Conservation (phyloP, 2,888 invertebrate species). For the Troilus luridus region DNA sequence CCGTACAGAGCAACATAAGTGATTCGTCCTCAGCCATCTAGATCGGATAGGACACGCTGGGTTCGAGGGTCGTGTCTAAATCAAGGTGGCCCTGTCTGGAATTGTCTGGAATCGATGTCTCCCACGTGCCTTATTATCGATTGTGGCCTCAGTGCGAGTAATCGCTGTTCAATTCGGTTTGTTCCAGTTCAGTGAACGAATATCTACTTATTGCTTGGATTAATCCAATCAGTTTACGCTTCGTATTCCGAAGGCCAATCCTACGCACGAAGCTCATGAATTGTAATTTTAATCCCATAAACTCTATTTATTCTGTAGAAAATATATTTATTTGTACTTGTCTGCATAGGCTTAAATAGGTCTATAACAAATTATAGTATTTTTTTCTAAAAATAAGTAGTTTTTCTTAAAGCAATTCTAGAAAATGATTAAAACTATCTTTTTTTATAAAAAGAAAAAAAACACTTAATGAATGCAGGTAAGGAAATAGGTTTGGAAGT, state of each 20-base stretch:
- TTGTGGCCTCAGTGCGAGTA: background rate
- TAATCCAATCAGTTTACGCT: background rate
- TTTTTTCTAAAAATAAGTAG: no score
- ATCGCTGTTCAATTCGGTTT: background rate
- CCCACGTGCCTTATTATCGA: slow-evolving; percentile 12
- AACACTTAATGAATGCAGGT: no score
- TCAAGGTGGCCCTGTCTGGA: background rate
- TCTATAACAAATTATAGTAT: no score
- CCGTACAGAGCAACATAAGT: background rate
- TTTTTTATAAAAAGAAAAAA: no score
- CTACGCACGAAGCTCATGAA: background rate
- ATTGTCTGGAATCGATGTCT: background rate
- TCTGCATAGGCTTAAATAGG: no score
- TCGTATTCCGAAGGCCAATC: background rate
- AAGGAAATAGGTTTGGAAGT: no score
- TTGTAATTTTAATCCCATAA: no score
- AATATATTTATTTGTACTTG: no score
- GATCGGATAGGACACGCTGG: background rate
- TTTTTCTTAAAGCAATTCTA: no score
- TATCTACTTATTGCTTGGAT: background rate
- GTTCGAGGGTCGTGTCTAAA: slow-evolving; percentile 8
- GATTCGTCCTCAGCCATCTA: slow-evolving; percentile 4
- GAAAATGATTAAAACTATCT: no score
- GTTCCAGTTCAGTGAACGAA: background rate
- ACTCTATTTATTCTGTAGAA: no score